These are phyloP conservation scores for Tangara arthus DNA, from an alignment of 2,797 vertebrate genomes.

Conservation along the genomic window DNA sequence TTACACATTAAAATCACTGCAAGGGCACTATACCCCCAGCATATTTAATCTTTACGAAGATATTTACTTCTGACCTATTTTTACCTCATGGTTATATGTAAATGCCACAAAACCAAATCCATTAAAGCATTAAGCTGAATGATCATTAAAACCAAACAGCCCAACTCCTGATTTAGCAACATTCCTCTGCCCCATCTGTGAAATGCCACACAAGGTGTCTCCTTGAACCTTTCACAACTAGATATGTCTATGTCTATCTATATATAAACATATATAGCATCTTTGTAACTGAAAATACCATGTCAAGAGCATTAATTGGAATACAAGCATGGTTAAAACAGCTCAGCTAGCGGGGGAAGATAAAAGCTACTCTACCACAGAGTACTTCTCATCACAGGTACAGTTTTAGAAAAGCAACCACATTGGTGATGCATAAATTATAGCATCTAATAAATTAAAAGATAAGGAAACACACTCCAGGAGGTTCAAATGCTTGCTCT, in stretches of 20 bases:
- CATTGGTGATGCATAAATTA: not conserved
- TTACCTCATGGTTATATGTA: not conserved
- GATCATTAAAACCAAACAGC: not conserved
- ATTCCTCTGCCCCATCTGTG: not conserved
- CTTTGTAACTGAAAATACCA: not conserved
- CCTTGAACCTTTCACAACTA: not conserved
- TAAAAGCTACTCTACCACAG: not conserved
- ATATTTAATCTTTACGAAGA: not conserved
- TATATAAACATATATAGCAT: not conserved
- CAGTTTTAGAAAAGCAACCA: not conserved
- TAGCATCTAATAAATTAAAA: not conserved
- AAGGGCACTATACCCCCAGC: not conserved
- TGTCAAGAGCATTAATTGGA: fast-evolving
- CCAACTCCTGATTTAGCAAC: not conserved
- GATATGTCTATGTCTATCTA: too few relatives aligned
- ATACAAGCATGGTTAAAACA: not conserved
- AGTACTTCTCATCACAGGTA: not conserved
- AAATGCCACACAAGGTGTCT: not conserved
- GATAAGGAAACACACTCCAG: not conserved
- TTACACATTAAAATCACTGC: not conserved
- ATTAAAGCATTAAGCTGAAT: not conserved
- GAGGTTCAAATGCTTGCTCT: not conserved
- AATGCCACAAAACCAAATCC: not conserved
- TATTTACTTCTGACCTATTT: not conserved
- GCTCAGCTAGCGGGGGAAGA: not conserved